These are phyloP conservation scores for Eulithis prunata DNA, from an alignment of 2,888 invertebrate genomes.

Conservation along the genomic window DNA sequence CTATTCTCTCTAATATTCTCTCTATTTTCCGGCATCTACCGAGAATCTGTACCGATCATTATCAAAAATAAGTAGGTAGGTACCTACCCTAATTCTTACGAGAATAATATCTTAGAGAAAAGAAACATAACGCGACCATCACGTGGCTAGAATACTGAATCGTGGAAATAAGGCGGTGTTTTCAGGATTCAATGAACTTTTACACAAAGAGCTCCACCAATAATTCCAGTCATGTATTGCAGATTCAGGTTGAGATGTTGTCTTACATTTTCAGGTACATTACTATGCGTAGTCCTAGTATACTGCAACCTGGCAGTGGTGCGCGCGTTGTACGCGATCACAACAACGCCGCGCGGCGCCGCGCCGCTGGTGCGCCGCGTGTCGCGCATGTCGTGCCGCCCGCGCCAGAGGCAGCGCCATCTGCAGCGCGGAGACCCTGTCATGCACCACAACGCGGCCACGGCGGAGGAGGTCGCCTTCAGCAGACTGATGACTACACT, in stretches of 20 bases:
- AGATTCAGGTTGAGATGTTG: background rate
- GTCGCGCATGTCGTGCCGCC: constrained; percentile 61
- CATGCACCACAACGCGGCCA: constrained; percentile 79
- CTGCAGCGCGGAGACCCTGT: constrained; percentile 38
- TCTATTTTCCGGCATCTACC: no score
- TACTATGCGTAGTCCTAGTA: constrained; percentile 90
- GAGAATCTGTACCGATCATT: no score
- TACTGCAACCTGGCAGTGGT: constrained; percentile 93
- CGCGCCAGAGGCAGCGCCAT: constrained; percentile 55
- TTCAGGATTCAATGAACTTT: no score
- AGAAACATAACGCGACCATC: no score
- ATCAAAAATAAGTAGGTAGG: no score
- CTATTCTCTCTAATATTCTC: no score
- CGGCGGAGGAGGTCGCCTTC: constrained; percentile 93
- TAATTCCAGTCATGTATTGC: no score
- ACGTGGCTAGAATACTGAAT: no score
- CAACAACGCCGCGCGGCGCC: constrained; percentile 55
- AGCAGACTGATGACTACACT: constrained; percentile 93
- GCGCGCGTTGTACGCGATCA: constrained; percentile 87
- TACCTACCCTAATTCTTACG: no score
- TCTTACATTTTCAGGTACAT: constrained; percentile 83
- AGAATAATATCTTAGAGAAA: no score
- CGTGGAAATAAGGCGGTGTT: no score
- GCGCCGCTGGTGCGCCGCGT: constrained; percentile 44
- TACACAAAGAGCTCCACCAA: no score